Evolutionary conservation across 2,888 invertebrate genomes (phyloP), one percentile per base, ranked within the genome.

Genomic region (Cataglyphis rosenhaueri): DNA sequence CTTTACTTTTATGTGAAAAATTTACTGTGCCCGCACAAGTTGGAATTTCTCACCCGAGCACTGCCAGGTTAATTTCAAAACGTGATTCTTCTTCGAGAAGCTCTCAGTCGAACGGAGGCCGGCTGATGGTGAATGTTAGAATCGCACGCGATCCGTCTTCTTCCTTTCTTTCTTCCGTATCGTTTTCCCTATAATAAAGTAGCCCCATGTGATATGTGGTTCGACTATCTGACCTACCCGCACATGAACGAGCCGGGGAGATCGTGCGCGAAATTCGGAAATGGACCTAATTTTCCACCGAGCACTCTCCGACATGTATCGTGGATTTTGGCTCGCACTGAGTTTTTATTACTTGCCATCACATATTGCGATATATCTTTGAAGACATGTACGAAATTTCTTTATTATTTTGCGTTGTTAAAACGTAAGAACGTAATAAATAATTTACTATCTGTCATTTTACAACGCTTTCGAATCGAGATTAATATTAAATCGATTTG

Each of bases 181-280:
- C 52, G 44, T 32, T 74, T 78, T 59, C 41, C 59, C 78, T 66
- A 83, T 86, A 84, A 86, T 90, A 87, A 91, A 90, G 84, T 85
- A 88, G 85, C 81, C 86, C 82, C 83, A 70, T 66, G 87, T 87
- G 86, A 88, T 88, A 86, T 84, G 85, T 86, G 88, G 75, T 81
- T 73, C 85, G 85, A 82, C 89, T 83, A 84, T 85, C 81, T 66
- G 85, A 85, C 85, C 74, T 75, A 78, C 83, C 86, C 81, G 82
- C 85, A 29, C 75, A 66, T 25, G 74, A 84, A 82, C 86, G 79
- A 81, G 81, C 82, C 81, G 81, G 18, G 32, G 71, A 84, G 73
- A 89, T 89, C 86, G 85, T 84, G 86, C 86, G 65, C 84, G 64
- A 84, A 82, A 86, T 88, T 85, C 81, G 86, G 86, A 89, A 89